These are phyloP conservation scores for Xiphophorus maculatus DNA, from an alignment of 2,113 vertebrate species.

Conservation along the genomic window DNA sequence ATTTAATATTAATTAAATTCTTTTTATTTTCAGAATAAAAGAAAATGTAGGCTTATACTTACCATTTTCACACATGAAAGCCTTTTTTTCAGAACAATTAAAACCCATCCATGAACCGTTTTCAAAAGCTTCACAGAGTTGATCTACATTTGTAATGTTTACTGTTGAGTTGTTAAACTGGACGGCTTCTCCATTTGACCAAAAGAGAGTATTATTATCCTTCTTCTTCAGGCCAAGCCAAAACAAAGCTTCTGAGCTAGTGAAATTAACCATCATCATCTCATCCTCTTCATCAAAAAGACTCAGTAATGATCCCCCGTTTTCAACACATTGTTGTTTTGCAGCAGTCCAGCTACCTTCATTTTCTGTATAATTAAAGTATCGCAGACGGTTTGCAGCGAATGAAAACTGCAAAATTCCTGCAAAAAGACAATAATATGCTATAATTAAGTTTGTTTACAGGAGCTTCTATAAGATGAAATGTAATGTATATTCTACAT, in stretches of 20 bases:
- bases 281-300: constrained; percentile 45
- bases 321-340: rapidly evolving
- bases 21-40: no score
- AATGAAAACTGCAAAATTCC: constrained; percentile 27
- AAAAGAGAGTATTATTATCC: rapidly evolving
- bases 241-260: rapidly evolving
- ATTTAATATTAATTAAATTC: background rate
- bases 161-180: rapidly evolving
- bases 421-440: constrained; percentile 27
- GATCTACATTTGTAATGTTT: rapidly evolving
- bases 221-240: constrained; percentile 29
- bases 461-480: background rate
- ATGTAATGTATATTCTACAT: no score
- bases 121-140: constrained; percentile 37
- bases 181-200: constrained; percentile 41
- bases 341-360: rapidly evolving
- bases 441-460: background rate
- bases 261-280: rapidly evolving
- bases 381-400: constrained; percentile 15
- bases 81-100: background rate
- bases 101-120: rapidly evolving
- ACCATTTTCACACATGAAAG: constrained; percentile 68
- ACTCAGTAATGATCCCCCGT: background rate
- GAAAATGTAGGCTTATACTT: constrained; percentile 3
- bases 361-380: rapidly evolving